A percentile compares a stretch with the other conserved stretches of the same genome.
Evolutionary conservation across 2,888 invertebrate species (phyloP).

Genomic region (Dynastes grantii): DNA sequence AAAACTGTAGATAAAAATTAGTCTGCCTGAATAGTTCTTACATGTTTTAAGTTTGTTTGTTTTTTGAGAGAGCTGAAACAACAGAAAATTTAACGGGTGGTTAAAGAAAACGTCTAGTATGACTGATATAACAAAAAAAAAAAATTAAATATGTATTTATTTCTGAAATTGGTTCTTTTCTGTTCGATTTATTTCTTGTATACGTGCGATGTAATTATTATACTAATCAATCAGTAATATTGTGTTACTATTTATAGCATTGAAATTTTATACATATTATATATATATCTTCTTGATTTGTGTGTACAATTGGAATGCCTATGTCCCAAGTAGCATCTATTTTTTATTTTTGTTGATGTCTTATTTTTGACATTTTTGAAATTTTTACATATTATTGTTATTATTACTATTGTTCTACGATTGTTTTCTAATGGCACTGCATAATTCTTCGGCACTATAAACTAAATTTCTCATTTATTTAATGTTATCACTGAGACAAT

Average conservation of each 20-base stretch:
- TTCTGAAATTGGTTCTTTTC: constrained; percentile 24
- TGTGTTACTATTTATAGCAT: constrained; percentile 27
- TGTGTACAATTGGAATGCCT: constrained; percentile 54
- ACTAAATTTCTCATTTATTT: constrained; percentile 55
- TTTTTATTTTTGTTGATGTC: constrained; percentile 52
- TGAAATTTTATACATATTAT: constrained; percentile 37
- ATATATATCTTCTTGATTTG: constrained; percentile 36
- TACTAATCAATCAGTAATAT: constrained; percentile 16
- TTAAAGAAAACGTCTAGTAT: constrained; percentile 42
- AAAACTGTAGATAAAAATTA: constrained; percentile 59
- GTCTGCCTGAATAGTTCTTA: constrained; percentile 56
- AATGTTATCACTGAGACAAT: constrained; percentile 63
- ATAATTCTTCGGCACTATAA: constrained; percentile 67
- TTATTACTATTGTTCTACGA: constrained; percentile 56
- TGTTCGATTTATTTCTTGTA: constrained; percentile 31
- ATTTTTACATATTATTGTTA: constrained; percentile 50
- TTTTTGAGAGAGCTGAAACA: constrained; percentile 56
- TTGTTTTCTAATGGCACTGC: constrained; percentile 66
- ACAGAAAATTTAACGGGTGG: constrained; percentile 52
- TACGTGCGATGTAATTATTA: constrained; percentile 5
- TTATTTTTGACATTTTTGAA: constrained; percentile 48
- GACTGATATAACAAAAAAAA: background rate
- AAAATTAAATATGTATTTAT: constrained; percentile 9
- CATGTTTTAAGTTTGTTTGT: constrained; percentile 54
- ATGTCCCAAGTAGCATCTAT: constrained; percentile 69